Base-by-base conservation (phyloP, 2,888 invertebrate species). In the Oscheius onirici region DNA sequence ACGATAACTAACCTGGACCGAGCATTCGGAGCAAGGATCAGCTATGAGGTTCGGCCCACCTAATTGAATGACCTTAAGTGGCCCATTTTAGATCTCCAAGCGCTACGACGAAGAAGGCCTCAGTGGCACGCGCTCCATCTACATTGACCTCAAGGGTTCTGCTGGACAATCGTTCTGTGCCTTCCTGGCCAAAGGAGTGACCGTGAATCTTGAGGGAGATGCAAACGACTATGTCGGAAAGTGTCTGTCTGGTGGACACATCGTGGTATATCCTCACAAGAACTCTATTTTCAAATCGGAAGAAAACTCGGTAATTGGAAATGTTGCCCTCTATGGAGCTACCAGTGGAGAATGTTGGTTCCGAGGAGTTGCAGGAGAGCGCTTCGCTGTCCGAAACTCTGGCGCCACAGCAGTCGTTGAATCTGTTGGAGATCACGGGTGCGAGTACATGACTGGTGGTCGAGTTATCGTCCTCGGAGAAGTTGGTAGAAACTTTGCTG, bases 101-200 rank as follows among this genome's bases (percentile, higher is more conserved):
- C 74, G 85, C 13, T 84, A 83, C 69, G 83, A 77, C 55, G 85
- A 87, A 61, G 71, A 67, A 0, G 88, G 87, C 24, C 74, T 87
- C 10, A 73, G 80, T 10, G 80, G 74, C 51, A 77, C 78, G 13
- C 79, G 81, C 6, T 79, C 79, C 92, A 93, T 97, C 77, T 92
- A 93, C 85, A 93, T 99, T 69, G 91, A 91, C 46, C 90, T 97
- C 78, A 92, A 90, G 55, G 99, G 99, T 17, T 95, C 96, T 2
- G 99, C 97, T 11, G 99, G 99, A 13, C 99, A 99, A 90, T 97
- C 97, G 88, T 99, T 99, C 91, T 95, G 97, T 88, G 97, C 97
- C 6, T 99, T 99, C 90, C 90, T 99, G 84, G 92, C 93, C 0
- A 93, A 92, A 79, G 99, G 99, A 26, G 91, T 97, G 69, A 92